Evolutionary conservation across 2,797 vertebrate genomes (phyloP).

Genomic region (Hippopotamyrus pictus): DNA sequence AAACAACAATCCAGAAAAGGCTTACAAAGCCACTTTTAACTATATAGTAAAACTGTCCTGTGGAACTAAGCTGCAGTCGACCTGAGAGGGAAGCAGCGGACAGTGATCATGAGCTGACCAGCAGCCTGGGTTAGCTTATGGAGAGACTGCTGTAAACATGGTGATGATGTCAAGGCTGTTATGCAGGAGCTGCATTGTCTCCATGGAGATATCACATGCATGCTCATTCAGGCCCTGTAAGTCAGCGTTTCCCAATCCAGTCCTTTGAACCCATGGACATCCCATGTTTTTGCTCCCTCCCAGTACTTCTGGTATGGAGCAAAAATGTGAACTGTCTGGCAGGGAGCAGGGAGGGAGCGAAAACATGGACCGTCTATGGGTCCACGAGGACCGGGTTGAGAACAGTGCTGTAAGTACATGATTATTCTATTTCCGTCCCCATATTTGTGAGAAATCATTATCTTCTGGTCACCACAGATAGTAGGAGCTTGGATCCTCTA

Average conservation of each 20-base stretch:
- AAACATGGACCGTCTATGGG: not conserved
- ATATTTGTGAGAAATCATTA: not conserved
- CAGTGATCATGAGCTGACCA: not conserved
- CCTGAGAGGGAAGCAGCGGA: not conserved
- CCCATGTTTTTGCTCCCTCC: not conserved
- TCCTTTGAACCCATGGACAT: not conserved
- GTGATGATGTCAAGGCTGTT: not conserved
- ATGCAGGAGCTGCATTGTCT: not conserved
- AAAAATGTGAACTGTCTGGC: not conserved
- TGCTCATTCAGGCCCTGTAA: not conserved
- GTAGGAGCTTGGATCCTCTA: not conserved
- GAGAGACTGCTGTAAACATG: not conserved
- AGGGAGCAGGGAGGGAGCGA: not conserved
- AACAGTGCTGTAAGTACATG: not conserved
- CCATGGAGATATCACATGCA: not conserved
- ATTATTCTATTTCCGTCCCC: not conserved
- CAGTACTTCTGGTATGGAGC: not conserved
- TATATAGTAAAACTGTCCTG: not conserved
- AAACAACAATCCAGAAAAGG: not conserved
- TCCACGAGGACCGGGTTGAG: not conserved
- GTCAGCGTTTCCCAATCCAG: not conserved
- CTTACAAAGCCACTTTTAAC: not conserved
- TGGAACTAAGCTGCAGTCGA: not conserved
- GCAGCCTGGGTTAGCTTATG: not conserved
- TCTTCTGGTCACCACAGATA: not conserved